phyloP scores from a whole-genome alignment of 2,113 vertebrate species.

The Odocoileus hemionus region DNA sequence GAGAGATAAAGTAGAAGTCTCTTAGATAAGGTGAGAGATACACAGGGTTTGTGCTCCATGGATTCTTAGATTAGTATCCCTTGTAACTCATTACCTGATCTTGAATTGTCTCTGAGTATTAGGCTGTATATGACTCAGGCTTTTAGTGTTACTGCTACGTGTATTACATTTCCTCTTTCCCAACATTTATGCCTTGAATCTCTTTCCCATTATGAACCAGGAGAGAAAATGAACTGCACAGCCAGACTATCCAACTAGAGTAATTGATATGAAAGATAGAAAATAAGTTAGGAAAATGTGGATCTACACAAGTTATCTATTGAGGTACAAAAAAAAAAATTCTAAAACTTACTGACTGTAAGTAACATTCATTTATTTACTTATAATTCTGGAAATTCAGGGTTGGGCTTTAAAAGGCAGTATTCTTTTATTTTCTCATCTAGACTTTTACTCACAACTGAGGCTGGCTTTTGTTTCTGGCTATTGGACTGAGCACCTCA shows the following conservation, averaged over 20 bases:
- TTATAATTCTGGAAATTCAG: not conserved
- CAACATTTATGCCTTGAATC: not conserved
- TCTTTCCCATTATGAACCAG: not conserved
- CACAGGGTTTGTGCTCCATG: not conserved
- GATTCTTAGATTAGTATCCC: not conserved
- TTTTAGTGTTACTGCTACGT: not conserved
- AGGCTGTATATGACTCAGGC: not conserved
- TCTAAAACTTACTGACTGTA: not conserved
- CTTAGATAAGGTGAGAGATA: not conserved
- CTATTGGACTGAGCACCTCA: not conserved
- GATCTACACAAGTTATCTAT: not conserved
- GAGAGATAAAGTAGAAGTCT: not conserved
- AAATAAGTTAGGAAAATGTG: not conserved
- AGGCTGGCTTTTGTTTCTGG: not conserved
- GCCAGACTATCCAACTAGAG: not conserved
- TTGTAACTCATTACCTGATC: not conserved
- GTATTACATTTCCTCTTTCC: not conserved
- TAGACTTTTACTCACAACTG: not conserved
- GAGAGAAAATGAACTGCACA: not conserved
- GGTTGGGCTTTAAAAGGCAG: not conserved
- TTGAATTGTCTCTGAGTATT: not conserved
- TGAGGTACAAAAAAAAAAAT: not conserved
- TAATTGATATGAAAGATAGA: not conserved
- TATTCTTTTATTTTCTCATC: not conserved
- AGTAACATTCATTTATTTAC: not conserved